Evolutionary conservation across 2,888 invertebrate genomes (phyloP).

Genomic region (Dynastes tityus): DNA sequence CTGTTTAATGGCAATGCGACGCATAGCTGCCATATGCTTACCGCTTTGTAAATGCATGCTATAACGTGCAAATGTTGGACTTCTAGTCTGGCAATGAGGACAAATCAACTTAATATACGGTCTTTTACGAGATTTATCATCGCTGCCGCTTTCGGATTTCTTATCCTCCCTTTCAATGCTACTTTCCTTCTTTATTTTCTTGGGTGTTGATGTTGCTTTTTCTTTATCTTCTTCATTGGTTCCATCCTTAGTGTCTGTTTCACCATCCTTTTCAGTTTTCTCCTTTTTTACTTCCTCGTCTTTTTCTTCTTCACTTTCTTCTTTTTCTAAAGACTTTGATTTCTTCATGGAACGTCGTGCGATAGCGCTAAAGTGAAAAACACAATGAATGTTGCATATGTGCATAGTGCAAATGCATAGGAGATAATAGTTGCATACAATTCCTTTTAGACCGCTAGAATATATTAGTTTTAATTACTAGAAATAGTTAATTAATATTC

Average conservation of each 20-base stretch:
- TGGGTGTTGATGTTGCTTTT: slow-evolving; percentile 64
- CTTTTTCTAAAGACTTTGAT: slow-evolving; percentile 56
- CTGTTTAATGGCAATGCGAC: slow-evolving; percentile 82
- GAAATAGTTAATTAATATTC: not conserved
- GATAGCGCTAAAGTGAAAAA: slow-evolving; percentile 60
- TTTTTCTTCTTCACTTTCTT: slow-evolving; percentile 61
- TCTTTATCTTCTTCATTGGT: slow-evolving; percentile 61
- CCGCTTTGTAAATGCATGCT: slow-evolving; percentile 81
- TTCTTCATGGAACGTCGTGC: slow-evolving; percentile 59
- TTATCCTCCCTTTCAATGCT: slow-evolving; percentile 74
- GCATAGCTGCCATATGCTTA: slow-evolving; percentile 82
- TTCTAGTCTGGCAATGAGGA: slow-evolving; percentile 84
- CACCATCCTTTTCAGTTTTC: slow-evolving; percentile 61
- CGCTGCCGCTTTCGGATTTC: slow-evolving; percentile 70
- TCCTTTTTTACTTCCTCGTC: slow-evolving; percentile 71
- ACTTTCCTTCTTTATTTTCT: slow-evolving; percentile 71
- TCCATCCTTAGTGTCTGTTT: slow-evolving; percentile 56
- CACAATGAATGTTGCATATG: slow-evolving; percentile 51
- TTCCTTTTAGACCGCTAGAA: not conserved
- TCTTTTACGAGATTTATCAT: slow-evolving; percentile 63
- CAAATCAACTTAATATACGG: slow-evolving; percentile 82
- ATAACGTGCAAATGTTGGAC: slow-evolving; percentile 84
- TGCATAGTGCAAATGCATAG: slow-evolving; percentile 11
- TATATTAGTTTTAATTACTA: not conserved
- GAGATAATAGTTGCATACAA: slow-evolving; percentile 24